Conservation (phyloP, 1,140 invertebrate genomes). For the Homarus americanus region DNA sequence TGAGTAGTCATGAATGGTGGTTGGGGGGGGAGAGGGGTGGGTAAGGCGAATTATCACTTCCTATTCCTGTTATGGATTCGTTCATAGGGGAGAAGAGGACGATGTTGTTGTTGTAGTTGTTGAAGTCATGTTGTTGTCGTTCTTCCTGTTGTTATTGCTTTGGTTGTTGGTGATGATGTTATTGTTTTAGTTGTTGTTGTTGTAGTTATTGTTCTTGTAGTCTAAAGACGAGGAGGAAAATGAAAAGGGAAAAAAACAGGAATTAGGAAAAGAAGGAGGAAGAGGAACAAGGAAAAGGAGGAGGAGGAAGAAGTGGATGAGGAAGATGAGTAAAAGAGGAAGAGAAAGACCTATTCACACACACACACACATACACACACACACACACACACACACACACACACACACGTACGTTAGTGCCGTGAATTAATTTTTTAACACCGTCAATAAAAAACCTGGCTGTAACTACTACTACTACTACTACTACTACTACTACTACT, state of each 20-base stretch:
- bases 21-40: background rate
- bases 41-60: too few species aligned
- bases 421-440: too few species aligned
- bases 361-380: constrained; percentile 5
- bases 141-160: background rate
- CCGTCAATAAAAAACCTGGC: too few species aligned
- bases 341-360: background rate
- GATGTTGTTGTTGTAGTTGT: too few species aligned
- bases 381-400: constrained; percentile 13
- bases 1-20: background rate
- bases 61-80: too few species aligned
- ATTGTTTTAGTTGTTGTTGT: background rate
- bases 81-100: too few species aligned
- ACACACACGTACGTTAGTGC: background rate
- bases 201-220: background rate
- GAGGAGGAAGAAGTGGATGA: background rate
- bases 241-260: background rate
- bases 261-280: background rate
- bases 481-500: too few species aligned
- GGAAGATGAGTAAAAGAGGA: background rate
- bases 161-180: background rate
- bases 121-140: too few species aligned
- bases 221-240: too few species aligned
- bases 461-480: too few species aligned
- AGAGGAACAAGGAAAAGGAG: background rate